Percentiles rank a stretch among this genome's conserved stretches.
These are phyloP conservation scores for Stenodema calcarata DNA, from an alignment of 2,888 invertebrate species.

Conservation along the genomic window DNA sequence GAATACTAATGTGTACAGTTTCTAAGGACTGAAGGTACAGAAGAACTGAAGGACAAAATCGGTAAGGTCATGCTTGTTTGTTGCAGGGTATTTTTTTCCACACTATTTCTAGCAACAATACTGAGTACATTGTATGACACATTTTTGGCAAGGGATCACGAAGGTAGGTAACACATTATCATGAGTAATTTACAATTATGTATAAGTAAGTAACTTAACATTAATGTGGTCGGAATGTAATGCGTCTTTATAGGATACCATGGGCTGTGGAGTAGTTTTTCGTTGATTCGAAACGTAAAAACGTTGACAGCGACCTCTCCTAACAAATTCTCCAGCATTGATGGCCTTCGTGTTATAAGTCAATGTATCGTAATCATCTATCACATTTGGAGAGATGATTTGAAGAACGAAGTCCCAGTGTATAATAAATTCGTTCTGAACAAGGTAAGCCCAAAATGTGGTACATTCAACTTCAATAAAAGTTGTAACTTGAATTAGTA, in stretches of 20 bases:
- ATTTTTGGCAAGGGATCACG: background rate
- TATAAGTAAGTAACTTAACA: background rate
- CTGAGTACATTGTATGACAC: conserved; percentile 10
- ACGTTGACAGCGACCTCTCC: background rate
- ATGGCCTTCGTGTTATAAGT: conserved; percentile 3
- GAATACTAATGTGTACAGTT: too few species aligned
- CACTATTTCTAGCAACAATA: background rate
- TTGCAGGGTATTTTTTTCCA: conserved; percentile 1
- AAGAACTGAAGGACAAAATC: too few species aligned
- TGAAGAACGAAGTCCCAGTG: conserved; percentile 17
- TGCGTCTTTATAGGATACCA: background rate
- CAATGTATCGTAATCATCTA: conserved; percentile 13
- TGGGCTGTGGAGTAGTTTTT: conserved; percentile 29
- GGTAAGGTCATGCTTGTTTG: too few species aligned
- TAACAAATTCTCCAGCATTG: background rate
- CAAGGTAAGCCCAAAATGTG: conserved; percentile 1
- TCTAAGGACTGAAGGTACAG: too few species aligned
- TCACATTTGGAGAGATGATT: background rate
- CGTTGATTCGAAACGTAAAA: background rate
- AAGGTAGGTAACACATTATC: background rate
- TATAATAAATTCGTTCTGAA: conserved; percentile 22
- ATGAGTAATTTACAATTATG: background rate
- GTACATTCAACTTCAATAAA: too few species aligned
- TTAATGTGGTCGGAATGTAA: background rate
- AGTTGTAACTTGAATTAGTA: too few species aligned